These are phyloP conservation scores for Chloroceryle aenea DNA, from an alignment of 2,113 vertebrate species.

Conservation along the genomic window DNA sequence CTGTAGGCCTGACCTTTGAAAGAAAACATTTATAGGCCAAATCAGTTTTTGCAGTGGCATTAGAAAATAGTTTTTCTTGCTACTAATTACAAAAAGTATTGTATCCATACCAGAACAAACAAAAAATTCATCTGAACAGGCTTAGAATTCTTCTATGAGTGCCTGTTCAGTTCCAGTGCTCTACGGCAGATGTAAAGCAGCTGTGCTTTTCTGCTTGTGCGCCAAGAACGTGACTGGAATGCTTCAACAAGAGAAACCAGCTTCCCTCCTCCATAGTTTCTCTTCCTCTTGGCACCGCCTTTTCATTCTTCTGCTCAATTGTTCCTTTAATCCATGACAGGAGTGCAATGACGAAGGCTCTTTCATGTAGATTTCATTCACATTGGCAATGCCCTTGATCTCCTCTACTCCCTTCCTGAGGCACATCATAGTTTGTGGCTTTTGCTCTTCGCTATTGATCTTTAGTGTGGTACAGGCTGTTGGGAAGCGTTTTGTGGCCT, in stretches of 20 bases:
- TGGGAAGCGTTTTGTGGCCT: constrained; percentile 29
- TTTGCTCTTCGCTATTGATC: constrained; percentile 34
- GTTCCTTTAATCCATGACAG: constrained; percentile 54
- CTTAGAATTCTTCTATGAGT: constrained; percentile 11
- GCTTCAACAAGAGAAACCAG: constrained; percentile 16
- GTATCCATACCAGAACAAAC: constrained; percentile 46
- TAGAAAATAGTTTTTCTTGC: constrained; percentile 43
- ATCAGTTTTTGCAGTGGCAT: constrained; percentile 1
- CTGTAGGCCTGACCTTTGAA: constrained; percentile 2
- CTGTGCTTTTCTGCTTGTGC: constrained; percentile 22
- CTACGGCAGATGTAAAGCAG: constrained; percentile 61
- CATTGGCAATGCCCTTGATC: constrained; percentile 45
- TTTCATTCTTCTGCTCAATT: constrained; percentile 56
- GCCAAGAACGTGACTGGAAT: constrained; percentile 68
- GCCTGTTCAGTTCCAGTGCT: constrained; percentile 31
- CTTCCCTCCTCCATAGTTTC: constrained; percentile 41
- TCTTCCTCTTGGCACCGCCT: constrained; percentile 51
- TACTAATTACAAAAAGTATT: constrained; percentile 47
- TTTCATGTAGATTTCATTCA: constrained; percentile 53
- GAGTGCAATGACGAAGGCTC: neutral
- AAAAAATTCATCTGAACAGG: constrained; percentile 33
- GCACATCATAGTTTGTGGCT: constrained; percentile 8
- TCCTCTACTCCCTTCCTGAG: constrained; percentile 21
- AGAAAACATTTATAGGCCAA: constrained; percentile 50
- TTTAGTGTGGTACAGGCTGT: neutral